phyloP scores from a whole-genome alignment of 1,140 invertebrate genomes.

The Zaprionus tsacasi region DNA sequence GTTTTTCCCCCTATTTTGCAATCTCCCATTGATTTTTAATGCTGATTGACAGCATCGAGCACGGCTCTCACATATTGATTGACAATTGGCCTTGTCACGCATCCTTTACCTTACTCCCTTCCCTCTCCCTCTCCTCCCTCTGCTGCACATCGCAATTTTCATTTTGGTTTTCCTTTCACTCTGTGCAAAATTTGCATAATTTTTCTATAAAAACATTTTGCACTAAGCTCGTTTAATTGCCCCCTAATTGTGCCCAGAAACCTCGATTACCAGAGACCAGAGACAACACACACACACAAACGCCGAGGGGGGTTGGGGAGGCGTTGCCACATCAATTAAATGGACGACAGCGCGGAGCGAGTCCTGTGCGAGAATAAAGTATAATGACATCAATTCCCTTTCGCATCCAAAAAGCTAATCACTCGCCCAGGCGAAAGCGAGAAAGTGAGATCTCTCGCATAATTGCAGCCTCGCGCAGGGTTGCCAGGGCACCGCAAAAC shows the following conservation, averaged over 20 bases:
- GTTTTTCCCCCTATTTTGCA: constrained; percentile 38
- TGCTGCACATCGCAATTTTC: constrained; percentile 9
- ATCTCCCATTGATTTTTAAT: constrained; percentile 70
- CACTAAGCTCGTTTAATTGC: constrained; percentile 70
- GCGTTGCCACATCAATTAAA: constrained; percentile 69
- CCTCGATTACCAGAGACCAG: constrained; percentile 35
- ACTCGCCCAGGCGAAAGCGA: constrained; percentile 41
- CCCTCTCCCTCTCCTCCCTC: background rate
- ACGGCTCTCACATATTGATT: constrained; percentile 32
- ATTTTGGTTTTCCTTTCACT: constrained; percentile 14
- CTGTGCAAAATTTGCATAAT: constrained; percentile 55
- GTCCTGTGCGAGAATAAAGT: constrained; percentile 38
- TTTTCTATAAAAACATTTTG: constrained; percentile 59
- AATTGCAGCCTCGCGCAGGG: constrained; percentile 54
- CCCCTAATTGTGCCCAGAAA: constrained; percentile 58
- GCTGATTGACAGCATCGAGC: constrained; percentile 68
- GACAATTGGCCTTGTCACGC: constrained; percentile 42
- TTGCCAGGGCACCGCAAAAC: constrained; percentile 29
- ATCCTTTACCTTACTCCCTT: background rate
- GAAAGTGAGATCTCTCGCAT: constrained; percentile 41
- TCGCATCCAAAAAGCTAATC: constrained; percentile 76
- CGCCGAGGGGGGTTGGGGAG: constrained; percentile 17
- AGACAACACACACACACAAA: background rate
- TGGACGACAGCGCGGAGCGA: constrained; percentile 33
- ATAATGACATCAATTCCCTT: constrained; percentile 62